Conservation (phyloP, 2,113 vertebrate species). For the Stegastes partitus region DNA sequence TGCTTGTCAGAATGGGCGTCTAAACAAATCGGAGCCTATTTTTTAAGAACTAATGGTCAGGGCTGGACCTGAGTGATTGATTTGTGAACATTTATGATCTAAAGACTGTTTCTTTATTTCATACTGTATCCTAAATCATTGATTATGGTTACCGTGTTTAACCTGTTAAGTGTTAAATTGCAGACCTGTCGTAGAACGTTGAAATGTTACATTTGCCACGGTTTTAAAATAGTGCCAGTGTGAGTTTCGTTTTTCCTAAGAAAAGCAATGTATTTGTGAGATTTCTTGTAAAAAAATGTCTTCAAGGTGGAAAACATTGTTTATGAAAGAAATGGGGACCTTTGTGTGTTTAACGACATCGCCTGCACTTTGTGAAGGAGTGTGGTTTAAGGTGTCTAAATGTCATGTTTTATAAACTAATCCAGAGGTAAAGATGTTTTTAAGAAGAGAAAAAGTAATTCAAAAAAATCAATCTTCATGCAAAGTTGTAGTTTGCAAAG, state of each 20-base stretch:
- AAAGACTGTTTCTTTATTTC: slow-evolving; percentile 41
- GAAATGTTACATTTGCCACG: slow-evolving; percentile 73
- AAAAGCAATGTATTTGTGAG: slow-evolving; percentile 70
- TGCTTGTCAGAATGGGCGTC: slow-evolving; percentile 39
- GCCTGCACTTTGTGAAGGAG: slow-evolving; percentile 61
- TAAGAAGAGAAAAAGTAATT: slow-evolving; percentile 73
- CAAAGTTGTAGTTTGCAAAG: slow-evolving; percentile 82
- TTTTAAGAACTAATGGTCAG: slow-evolving; percentile 37
- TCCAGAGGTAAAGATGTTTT: slow-evolving; percentile 78
- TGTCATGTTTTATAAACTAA: slow-evolving; percentile 86
- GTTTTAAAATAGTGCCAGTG: slow-evolving; percentile 70
- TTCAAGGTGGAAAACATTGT: slow-evolving; percentile 57
- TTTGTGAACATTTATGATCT: slow-evolving; percentile 53
- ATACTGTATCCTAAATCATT: slow-evolving; percentile 45
- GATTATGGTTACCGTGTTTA: slow-evolving; percentile 68
- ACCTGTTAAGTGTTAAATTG: slow-evolving; percentile 68
- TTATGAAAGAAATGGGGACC: slow-evolving; percentile 68
- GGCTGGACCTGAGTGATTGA: slow-evolving; percentile 45
- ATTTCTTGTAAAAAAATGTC: slow-evolving; percentile 64
- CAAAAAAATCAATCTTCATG: slow-evolving; percentile 72
- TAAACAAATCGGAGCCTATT: slow-evolving; percentile 52
- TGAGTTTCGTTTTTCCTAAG: slow-evolving; percentile 72
- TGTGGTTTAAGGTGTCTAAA: slow-evolving; percentile 66
- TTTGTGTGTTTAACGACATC: slow-evolving; percentile 70
- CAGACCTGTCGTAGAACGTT: slow-evolving; percentile 55